phyloP scores from a whole-genome alignment of 1,140 invertebrate species.

The Caerostris darwini region DNA sequence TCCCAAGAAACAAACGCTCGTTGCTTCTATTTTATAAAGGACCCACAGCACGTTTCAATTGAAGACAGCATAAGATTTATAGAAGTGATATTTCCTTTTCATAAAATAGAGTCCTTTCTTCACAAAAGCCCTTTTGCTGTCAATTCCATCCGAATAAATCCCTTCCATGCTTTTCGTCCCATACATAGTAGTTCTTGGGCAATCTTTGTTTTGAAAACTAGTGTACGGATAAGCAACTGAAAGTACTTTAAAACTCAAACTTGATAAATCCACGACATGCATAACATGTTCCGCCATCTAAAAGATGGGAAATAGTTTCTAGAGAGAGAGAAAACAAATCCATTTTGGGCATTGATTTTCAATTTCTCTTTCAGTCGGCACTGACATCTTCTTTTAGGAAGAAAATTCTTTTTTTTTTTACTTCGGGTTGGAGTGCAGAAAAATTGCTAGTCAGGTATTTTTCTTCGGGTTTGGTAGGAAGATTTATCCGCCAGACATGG shows the following conservation, averaged over 20 bases:
- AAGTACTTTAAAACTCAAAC: neutral
- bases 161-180: neutral
- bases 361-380: neutral
- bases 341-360: slow-evolving; percentile 27
- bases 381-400: neutral
- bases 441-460: neutral
- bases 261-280: neutral
- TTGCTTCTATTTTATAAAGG: too few relatives aligned
- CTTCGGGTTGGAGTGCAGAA: neutral
- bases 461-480: neutral
- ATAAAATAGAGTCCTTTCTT: too few relatives aligned
- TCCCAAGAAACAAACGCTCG: too few relatives aligned
- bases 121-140: too few relatives aligned
- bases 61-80: too few relatives aligned
- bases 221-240: neutral
- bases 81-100: too few relatives aligned
- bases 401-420: neutral
- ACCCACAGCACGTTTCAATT: too few relatives aligned
- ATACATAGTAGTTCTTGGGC: too few relatives aligned
- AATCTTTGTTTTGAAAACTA: neutral
- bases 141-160: too few relatives aligned
- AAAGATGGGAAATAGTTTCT: neutral
- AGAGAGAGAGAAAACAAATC: slow-evolving; percentile 26
- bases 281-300: neutral
- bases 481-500: neutral